These are phyloP conservation scores for Psylliodes chrysocephalus DNA, from an alignment of 2,888 invertebrate species.

Conservation along the genomic window DNA sequence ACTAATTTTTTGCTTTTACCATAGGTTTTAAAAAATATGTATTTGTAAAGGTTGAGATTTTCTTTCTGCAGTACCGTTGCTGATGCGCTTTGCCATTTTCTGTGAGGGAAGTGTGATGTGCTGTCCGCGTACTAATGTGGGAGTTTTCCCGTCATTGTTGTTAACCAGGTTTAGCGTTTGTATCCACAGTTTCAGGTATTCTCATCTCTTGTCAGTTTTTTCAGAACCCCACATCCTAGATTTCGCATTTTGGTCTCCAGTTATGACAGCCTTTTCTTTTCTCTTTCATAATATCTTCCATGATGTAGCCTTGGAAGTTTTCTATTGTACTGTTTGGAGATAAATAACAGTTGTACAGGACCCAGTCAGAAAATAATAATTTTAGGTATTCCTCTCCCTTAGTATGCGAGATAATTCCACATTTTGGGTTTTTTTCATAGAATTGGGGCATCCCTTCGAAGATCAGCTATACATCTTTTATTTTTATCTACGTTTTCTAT, in stretches of 20 bases:
- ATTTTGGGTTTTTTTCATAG: too few species aligned
- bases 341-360: too few species aligned
- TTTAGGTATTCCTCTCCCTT: too few species aligned
- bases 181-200: slow-evolving; percentile 1
- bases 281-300: neutral
- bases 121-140: too few species aligned
- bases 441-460: too few species aligned
- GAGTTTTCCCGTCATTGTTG: neutral
- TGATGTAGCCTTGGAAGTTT: neutral
- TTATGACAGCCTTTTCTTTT: neutral
- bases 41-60: neutral
- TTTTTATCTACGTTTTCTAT: too few species aligned
- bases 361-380: too few species aligned
- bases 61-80: neutral
- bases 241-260: slow-evolving; percentile 1
- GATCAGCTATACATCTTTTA: too few species aligned
- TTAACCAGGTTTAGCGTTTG: neutral
- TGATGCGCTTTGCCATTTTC: neutral
- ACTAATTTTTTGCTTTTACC: neutral
- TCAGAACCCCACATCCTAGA: neutral
- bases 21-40: neutral
- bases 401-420: too few species aligned
- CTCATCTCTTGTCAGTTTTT: neutral
- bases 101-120: neutral
- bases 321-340: too few species aligned